Base-by-base conservation (phyloP, 2,113 vertebrate species). In the Ameiurus melas region DNA sequence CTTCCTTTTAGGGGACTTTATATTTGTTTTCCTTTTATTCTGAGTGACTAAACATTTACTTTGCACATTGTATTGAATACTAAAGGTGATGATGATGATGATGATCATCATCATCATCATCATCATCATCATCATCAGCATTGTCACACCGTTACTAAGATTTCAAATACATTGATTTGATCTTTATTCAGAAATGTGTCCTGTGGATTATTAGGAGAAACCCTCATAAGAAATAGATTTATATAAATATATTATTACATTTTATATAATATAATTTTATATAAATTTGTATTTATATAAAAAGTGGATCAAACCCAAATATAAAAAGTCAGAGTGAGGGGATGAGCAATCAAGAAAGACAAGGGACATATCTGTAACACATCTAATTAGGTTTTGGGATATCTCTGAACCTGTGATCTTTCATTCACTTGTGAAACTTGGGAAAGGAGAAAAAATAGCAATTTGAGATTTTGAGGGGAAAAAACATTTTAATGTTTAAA, bases 401-500 rank as follows among this genome's bases (percentile, higher is more conserved):
- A 87, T 89, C 82, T 90, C 87, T 90, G 84, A 85, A 91, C 84
- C 88, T 89, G 57, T 82, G 87, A 86, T 86, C 86, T 86, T 60
- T 75, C 80, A 75, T 68, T 75, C 86, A 84, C 79, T 86, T 88
- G 66, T 55, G 47, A 78, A 27, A 78, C 71, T 39, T 36, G 27
- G 58, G 70, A 62, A 84, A 20, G 20, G 55, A 55, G 79, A 4
- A 36, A 78, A 85, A 70, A 55, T 25, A 82, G 30, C 53, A 25
- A 6, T 60, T 36, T 60, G 19, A 36, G 30, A 60, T 71, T 71
- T 71, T 1, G 14, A 36, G 68, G 10, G 27, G 8, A 43, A 75
- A 73, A 12, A 39, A 22, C 9, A 55, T 79, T 55, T n/a, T n/a
- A n/a, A n/a, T n/a, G n/a, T 58, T 57, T 8, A 33, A 13, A 33